Evolutionary conservation across 2,113 vertebrate species (phyloP).

Genomic region (Piprites chloris): DNA sequence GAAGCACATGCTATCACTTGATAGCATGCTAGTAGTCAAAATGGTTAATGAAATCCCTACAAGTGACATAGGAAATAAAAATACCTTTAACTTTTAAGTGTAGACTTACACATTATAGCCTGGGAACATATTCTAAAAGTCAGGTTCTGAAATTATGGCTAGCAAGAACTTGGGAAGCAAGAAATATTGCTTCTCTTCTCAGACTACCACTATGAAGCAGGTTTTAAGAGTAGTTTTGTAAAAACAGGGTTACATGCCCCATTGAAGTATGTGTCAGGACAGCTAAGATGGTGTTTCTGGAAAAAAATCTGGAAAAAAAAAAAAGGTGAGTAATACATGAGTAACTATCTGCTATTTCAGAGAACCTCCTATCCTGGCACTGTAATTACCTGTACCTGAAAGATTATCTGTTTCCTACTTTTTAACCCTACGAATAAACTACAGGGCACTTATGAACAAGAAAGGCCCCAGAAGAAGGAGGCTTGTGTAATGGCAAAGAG

Average conservation of each 20-base stretch:
- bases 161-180: background rate
- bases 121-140: background rate
- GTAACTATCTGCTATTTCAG: background rate
- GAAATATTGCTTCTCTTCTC: background rate
- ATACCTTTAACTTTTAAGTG: background rate
- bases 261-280: background rate
- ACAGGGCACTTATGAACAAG: background rate
- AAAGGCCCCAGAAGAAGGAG: background rate
- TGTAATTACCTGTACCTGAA: background rate
- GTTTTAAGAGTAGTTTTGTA: background rate
- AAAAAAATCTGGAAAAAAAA: background rate
- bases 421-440: background rate
- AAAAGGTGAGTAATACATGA: background rate
- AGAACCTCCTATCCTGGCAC: background rate
- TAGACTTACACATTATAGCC: background rate
- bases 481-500: background rate
- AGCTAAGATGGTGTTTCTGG: background rate
- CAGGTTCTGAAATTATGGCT: background rate
- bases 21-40: background rate
- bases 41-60: background rate
- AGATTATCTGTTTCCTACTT: background rate
- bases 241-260: background rate
- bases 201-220: background rate
- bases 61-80: background rate
- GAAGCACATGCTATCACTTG: background rate